Conservation (phyloP, 2,797 vertebrate genomes). For the Chelon auratus region DNA sequence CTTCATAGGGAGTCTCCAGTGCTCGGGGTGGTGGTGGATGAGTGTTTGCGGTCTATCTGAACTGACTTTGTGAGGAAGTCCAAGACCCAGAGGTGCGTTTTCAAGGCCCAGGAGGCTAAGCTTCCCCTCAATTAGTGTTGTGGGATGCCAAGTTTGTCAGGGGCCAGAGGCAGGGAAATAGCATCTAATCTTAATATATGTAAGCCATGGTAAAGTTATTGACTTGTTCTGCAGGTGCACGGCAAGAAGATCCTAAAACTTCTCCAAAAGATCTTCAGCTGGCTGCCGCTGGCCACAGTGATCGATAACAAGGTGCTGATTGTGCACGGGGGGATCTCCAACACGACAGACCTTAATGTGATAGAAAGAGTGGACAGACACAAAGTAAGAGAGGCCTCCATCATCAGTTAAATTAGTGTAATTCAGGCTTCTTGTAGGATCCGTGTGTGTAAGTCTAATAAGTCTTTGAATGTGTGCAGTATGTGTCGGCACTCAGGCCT, state of each 20-base stretch:
- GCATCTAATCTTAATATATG: too few relatives aligned
- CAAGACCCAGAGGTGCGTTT: too few relatives aligned
- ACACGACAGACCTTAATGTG: slow-evolving; percentile 88
- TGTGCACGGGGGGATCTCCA: slow-evolving; percentile 93
- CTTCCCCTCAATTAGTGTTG: too few relatives aligned
- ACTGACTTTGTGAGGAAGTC: too few relatives aligned
- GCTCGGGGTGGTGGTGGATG: too few relatives aligned
- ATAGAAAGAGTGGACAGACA: slow-evolving; percentile 88
- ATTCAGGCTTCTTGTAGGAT: background rate
- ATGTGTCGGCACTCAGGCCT: slow-evolving; percentile 87
- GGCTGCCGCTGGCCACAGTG: slow-evolving; percentile 92
- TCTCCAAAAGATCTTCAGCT: slow-evolving; percentile 93
- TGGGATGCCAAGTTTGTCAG: too few relatives aligned
- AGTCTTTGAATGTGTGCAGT: slow-evolving; percentile 76
- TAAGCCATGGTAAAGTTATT: background rate
- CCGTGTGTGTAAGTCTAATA: background rate
- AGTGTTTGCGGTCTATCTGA: too few relatives aligned
- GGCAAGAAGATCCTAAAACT: slow-evolving; percentile 92
- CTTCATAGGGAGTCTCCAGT: too few relatives aligned
- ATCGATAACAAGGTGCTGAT: slow-evolving; percentile 92
- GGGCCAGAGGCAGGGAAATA: too few relatives aligned
- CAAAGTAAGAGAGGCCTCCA: slow-evolving; percentile 82
- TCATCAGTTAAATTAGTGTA: background rate
- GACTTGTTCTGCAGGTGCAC: slow-evolving; percentile 81
- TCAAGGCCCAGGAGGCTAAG: too few relatives aligned